phyloP scores from a whole-genome alignment of 2,113 vertebrate species.

The Guaruba guarouba region DNA sequence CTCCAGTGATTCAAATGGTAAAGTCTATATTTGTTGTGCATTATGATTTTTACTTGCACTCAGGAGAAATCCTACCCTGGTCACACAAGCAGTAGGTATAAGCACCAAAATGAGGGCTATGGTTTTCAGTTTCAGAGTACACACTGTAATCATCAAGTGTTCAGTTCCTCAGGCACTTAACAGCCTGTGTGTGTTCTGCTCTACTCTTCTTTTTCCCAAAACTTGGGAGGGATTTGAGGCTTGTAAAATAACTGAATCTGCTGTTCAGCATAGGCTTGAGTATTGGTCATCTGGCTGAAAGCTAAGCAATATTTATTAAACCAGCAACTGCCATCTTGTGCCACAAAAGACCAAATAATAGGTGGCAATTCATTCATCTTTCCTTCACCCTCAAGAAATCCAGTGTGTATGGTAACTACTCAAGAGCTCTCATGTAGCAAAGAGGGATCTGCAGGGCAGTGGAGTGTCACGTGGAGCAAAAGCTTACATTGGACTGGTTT shows the following conservation, averaged over 20 bases:
- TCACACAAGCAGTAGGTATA: background rate
- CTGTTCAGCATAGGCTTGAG: background rate
- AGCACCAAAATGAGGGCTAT: background rate
- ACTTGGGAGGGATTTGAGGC: background rate
- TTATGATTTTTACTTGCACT: background rate
- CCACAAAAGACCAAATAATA: background rate
- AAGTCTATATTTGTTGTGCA: background rate
- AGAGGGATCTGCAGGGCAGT: background rate
- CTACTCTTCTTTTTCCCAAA: background rate
- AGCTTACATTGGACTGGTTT: background rate
- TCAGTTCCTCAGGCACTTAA: background rate
- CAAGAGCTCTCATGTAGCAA: background rate
- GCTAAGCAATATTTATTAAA: background rate
- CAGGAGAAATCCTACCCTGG: background rate
- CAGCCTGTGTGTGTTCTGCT: background rate
- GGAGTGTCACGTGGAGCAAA: rapidly evolving
- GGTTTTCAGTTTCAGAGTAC: background rate
- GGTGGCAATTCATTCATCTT: background rate
- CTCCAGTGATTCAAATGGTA: background rate
- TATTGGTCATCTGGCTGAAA: background rate
- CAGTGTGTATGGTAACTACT: background rate
- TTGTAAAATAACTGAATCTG: background rate
- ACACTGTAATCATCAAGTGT: background rate
- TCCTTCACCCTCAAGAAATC: background rate
- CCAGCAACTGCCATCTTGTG: background rate